Base-by-base conservation (phyloP, 2,888 invertebrate species). In the Cistogaster globosa region DNA sequence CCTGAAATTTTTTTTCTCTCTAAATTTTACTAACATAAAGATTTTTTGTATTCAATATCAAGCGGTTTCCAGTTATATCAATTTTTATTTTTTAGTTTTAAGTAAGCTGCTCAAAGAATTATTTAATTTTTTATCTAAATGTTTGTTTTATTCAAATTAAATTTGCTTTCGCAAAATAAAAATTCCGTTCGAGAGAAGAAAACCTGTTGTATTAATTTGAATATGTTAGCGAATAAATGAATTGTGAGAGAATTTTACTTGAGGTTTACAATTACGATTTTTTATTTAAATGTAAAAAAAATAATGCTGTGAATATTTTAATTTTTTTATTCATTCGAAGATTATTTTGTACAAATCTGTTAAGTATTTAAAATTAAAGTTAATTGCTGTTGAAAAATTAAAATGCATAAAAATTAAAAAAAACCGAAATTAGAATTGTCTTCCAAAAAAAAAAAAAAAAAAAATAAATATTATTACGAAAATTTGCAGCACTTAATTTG, bases 61-160 rank as follows among this genome's bases (percentile, higher is more conserved):
- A 65, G 51, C 8, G 53, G 22, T n/a, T 22, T 36, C 38, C 5
- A 68, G 16, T 18, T 62, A 32, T 71, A 79, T 57, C 57, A 57
- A 53, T 53, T 38, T 26, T 6, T 38, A 2, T 38, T 9, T 38
- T 38, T 38, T 38, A 38, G 2, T 38, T 38, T 26, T 38, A 11
- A 63, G 63, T 9, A 69, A 38, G 7, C 36, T 36, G 16, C 55
- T 32, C 42, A 11, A 67, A 55, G 42, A 63, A 51, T 74, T 83
- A 78, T 79, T 48, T 68, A 74, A 48, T 18, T 68, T 74, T 62
- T 42, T 83, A 83, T 83, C 78, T 78, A 74, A 83, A 79, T 77
- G 83, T 51, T 12, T 48, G 68, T 78, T 78, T 78, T 78, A 83
- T 83, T 78, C 18, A 83, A 78, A 83, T 83, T 60, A 48, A 38